Percentiles rank a stretch among this genome's conserved stretches.
Evolutionary conservation across 2,113 vertebrate genomes (phyloP).

Genomic region (Mobula birostris): DNA sequence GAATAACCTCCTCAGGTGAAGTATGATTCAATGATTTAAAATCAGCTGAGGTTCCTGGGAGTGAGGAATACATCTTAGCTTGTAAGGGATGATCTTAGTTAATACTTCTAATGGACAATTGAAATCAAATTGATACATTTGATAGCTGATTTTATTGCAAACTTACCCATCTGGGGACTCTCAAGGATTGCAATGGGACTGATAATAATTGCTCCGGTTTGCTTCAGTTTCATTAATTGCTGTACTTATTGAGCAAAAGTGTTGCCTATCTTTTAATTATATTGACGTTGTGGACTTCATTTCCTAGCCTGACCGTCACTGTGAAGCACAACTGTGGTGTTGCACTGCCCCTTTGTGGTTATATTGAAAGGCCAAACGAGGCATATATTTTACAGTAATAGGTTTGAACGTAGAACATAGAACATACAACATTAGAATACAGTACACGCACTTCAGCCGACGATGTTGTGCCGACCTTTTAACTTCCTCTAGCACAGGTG

Average conservation of each 20-base stretch:
- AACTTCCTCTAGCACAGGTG: too few species aligned
- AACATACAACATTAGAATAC: too few species aligned
- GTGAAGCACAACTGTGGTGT: neutral
- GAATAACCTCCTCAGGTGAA: neutral
- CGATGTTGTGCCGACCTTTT: too few species aligned
- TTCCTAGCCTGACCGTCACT: too few species aligned
- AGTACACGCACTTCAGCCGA: too few species aligned
- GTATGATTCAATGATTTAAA: neutral
- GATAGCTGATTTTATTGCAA: neutral
- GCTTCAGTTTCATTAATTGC: neutral
- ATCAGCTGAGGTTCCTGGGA: neutral
- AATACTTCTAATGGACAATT: neutral
- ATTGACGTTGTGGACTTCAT: neutral
- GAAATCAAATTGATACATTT: neutral
- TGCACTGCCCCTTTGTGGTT: neutral
- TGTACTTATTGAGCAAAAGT: neutral
- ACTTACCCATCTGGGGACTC: neutral
- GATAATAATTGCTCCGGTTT: neutral
- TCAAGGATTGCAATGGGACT: neutral
- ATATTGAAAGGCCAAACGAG: neutral
- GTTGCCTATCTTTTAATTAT: neutral
- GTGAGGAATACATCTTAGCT: neutral
- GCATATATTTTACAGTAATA: neutral
- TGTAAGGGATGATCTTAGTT: neutral
- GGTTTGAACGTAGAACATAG: neutral